phyloP scores from a whole-genome alignment of 2,797 vertebrate species.

The Hydrocynus forskahlii region DNA sequence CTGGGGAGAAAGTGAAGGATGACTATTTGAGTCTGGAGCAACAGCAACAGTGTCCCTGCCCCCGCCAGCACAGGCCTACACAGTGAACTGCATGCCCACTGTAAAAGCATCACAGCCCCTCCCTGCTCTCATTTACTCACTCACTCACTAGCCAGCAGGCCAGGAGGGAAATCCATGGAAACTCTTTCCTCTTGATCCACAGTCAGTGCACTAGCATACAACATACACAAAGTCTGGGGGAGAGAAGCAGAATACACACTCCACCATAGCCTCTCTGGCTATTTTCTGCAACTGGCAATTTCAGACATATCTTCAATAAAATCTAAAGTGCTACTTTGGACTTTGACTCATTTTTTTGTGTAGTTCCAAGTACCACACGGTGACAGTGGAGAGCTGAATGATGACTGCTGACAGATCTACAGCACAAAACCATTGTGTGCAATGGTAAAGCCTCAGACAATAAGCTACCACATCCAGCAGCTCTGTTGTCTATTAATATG shows the following conservation, averaged over 20 bases:
- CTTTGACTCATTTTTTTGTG: constrained; percentile 35
- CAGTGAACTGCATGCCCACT: constrained; percentile 10
- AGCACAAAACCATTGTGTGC: constrained; percentile 52
- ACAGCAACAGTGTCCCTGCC: constrained; percentile 26
- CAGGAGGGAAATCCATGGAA: constrained; percentile 42
- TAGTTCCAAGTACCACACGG: constrained; percentile 54
- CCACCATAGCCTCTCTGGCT: constrained; percentile 13
- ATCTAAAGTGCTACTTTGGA: constrained; percentile 39
- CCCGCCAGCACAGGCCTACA: no score
- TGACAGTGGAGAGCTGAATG: constrained; percentile 24
- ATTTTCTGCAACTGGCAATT: constrained; percentile 39
- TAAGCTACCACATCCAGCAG: constrained; percentile 23
- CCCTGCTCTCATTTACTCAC: constrained; percentile 11
- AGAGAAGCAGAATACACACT: constrained; percentile 42
- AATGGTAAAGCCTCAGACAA: constrained; percentile 32
- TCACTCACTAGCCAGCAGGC: not conserved
- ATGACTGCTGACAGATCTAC: constrained; percentile 22
- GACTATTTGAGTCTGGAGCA: constrained; percentile 38
- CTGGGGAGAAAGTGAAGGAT: constrained; percentile 5
- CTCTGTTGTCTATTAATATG: constrained; percentile 38
- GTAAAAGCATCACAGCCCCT: constrained; percentile 34
- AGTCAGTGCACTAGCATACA: constrained; percentile 26
- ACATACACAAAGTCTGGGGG: constrained; percentile 29
- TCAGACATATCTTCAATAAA: constrained; percentile 45
- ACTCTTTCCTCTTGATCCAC: constrained; percentile 34